Percentiles rank a stretch among this genome's conserved stretches.
These are phyloP conservation scores for Vanacampus margaritifer DNA, from an alignment of 2,113 vertebrate species.

Conservation along the genomic window DNA sequence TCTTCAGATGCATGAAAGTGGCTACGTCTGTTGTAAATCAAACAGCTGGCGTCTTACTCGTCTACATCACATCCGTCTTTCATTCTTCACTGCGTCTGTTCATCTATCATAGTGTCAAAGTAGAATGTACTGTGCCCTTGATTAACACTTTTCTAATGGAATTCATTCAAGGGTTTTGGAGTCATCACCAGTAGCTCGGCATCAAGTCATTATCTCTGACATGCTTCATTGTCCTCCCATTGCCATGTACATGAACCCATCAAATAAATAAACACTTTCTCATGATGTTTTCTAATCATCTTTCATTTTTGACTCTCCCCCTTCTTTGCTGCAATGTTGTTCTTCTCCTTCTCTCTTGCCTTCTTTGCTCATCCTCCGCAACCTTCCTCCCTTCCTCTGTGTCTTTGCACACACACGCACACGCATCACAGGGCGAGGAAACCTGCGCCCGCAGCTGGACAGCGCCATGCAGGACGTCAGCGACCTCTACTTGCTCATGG, in stretches of 20 bases:
- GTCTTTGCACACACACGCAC: not conserved
- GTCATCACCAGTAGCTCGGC: slow-evolving; percentile 21
- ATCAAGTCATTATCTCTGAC: slow-evolving; percentile 9
- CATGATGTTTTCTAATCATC: slow-evolving; percentile 47
- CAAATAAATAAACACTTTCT: slow-evolving; percentile 21
- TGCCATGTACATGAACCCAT: slow-evolving; percentile 34
- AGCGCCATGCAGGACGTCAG: slow-evolving; percentile 94
- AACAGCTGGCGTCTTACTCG: not conserved
- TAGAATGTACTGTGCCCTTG: slow-evolving; percentile 8
- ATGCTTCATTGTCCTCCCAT: slow-evolving; percentile 23
- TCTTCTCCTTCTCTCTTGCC: slow-evolving; percentile 14
- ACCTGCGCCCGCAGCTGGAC: slow-evolving; percentile 95
- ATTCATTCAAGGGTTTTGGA: slow-evolving; percentile 21
- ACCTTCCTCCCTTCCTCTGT: not conserved
- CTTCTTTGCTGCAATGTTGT: slow-evolving; percentile 31
- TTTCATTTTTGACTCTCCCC: slow-evolving; percentile 58
- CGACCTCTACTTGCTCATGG: slow-evolving; percentile 94
- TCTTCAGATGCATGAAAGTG: slow-evolving; percentile 1
- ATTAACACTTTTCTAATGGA: slow-evolving; percentile 11
- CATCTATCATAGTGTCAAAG: slow-evolving; percentile 11
- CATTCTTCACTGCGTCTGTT: not conserved
- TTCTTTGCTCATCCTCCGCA: slow-evolving; percentile 10
- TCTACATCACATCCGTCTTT: slow-evolving; percentile 21
- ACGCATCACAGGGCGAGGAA: slow-evolving; percentile 81
- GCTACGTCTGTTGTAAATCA: not conserved